A percentile compares a stretch with the other conserved stretches of the same genome.
Evolutionary conservation across 2,888 invertebrate species (phyloP).

Genomic region (Megamerina dolium): DNA sequence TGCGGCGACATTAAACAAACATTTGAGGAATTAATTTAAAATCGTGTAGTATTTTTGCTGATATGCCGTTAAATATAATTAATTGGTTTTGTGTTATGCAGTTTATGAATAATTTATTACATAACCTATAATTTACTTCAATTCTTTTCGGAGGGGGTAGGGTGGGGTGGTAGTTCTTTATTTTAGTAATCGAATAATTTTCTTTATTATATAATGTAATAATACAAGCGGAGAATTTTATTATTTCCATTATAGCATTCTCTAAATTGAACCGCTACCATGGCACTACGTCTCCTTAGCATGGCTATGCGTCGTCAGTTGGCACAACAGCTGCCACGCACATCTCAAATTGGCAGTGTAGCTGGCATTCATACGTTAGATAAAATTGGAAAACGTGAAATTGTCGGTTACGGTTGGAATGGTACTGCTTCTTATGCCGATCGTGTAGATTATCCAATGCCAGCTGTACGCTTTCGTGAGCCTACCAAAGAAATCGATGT

Average conservation of each 20-base stretch:
- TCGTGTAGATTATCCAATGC: conserved; percentile 76
- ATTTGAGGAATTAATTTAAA: no score
- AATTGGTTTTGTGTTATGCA: no score
- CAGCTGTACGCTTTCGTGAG: conserved; percentile 78
- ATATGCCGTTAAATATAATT: no score
- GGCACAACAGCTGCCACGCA: conserved; percentile 31
- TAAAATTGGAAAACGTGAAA: conserved; percentile 75
- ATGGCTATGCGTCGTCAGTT: conserved; percentile 37
- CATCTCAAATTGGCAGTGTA: conserved; percentile 34
- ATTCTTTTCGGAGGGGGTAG: no score
- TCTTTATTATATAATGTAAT: no score
- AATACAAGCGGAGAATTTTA: no score
- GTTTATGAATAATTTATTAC: no score
- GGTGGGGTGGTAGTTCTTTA: no score
- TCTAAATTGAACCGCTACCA: conserved; percentile 21
- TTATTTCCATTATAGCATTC: conserved; percentile 7
- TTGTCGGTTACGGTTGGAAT: conserved; percentile 87
- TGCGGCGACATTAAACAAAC: no score
- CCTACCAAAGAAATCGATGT: conserved; percentile 67
- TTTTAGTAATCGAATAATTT: no score
- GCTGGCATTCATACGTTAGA: conserved; percentile 44
- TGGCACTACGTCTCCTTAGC: conserved; percentile 42
- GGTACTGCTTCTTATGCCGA: conserved; percentile 75
- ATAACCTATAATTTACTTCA: no score
- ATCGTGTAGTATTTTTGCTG: no score